Evolutionary conservation across 2,888 invertebrate species (phyloP).

Genomic region (Mycalesis mineus): DNA sequence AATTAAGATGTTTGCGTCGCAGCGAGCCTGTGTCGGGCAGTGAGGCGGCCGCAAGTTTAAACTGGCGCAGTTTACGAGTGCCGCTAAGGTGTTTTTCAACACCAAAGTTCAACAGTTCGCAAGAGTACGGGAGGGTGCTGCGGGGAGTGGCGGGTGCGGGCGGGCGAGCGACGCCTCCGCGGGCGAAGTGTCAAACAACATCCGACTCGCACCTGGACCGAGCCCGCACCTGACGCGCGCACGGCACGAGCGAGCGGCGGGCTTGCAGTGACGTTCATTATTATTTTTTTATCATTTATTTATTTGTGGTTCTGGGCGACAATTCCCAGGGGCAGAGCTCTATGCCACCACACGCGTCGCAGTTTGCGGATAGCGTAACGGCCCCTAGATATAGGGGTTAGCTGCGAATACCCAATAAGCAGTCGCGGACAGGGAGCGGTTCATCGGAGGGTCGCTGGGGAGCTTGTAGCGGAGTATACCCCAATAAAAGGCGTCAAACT

Average conservation of each 20-base stretch:
- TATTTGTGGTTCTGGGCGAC: too few relatives aligned
- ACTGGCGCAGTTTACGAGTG: background rate
- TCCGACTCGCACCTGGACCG: conserved; percentile 56
- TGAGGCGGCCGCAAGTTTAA: background rate
- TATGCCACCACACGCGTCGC: too few relatives aligned
- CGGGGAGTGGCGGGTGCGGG: background rate
- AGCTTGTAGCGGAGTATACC: too few relatives aligned
- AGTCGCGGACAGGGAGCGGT: too few relatives aligned
- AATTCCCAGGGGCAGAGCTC: too few relatives aligned
- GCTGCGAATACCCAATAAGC: too few relatives aligned
- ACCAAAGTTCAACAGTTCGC: background rate
- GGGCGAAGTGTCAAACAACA: conserved; percentile 63
- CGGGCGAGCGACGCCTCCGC: background rate
- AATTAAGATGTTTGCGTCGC: background rate
- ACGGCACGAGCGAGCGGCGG: background rate
- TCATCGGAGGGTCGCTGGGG: too few relatives aligned
- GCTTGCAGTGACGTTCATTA: background rate
- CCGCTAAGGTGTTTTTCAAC: background rate
- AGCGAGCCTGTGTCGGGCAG: background rate
- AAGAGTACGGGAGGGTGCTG: too few relatives aligned
- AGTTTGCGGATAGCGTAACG: too few relatives aligned
- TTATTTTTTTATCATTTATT: too few relatives aligned
- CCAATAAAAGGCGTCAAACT: too few relatives aligned
- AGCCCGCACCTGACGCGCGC: conserved; percentile 21
- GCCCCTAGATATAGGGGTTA: too few relatives aligned